A percentile compares a stretch with the other conserved stretches of the same genome.
These are phyloP conservation scores for Macropodus opercularis DNA, from an alignment of 2,797 vertebrate genomes.

Conservation along the genomic window DNA sequence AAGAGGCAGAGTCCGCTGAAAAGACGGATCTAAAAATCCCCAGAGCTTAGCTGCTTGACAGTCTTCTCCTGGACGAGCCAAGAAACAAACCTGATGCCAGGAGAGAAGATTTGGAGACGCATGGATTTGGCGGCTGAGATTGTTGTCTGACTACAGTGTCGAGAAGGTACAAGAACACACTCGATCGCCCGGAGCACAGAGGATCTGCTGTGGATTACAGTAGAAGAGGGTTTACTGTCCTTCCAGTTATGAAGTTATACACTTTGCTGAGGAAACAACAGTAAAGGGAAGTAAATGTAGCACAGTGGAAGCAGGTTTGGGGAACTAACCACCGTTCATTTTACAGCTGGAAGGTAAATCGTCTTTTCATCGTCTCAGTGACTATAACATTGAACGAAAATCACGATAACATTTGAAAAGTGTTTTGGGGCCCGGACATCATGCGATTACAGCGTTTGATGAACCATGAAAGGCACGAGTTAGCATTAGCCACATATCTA, in stretches of 20 bases:
- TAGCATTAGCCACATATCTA: no score
- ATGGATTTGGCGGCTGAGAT: conserved; percentile 55
- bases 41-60: conserved; percentile 41
- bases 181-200: conserved; percentile 39
- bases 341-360: no score
- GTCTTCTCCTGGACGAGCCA: conserved; percentile 30
- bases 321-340: no score
- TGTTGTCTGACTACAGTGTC: conserved; percentile 51
- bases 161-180: conserved; percentile 36
- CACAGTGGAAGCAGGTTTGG: no score
- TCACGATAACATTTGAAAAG: no score
- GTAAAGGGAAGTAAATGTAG: no score
- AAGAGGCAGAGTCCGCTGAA: conserved; percentile 47
- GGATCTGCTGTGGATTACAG: conserved; percentile 52
- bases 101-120: conserved; percentile 44
- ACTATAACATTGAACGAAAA: no score
- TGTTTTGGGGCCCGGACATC: no score
- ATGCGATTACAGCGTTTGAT: no score
- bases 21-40: conserved; percentile 49
- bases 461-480: no score
- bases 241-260: neutral
- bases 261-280: no score
- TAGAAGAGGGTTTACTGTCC: conserved; percentile 21
- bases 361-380: no score
- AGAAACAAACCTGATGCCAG: conserved; percentile 39